A percentile compares a stretch with the other conserved stretches of the same genome.
phyloP scores from a whole-genome alignment of 2,113 vertebrate species.

The Dromiciops gliroides region DNA sequence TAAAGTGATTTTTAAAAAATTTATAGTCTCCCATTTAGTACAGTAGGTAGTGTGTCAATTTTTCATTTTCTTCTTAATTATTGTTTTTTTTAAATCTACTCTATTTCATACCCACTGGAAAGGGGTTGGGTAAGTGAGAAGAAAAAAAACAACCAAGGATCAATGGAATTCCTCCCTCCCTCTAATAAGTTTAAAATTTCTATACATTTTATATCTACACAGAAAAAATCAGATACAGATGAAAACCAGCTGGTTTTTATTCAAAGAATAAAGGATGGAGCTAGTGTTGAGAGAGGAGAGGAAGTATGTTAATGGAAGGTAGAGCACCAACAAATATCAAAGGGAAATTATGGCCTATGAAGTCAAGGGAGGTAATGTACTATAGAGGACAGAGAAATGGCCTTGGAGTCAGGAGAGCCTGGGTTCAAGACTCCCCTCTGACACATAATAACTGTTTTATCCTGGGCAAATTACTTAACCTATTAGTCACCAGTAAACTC shows the following conservation, averaged over 20 bases:
- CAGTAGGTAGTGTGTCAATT: neutral
- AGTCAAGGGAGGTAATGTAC: constrained; percentile 20
- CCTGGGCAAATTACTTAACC: neutral
- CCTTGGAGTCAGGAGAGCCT: neutral
- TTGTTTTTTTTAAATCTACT: neutral
- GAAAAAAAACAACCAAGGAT: neutral
- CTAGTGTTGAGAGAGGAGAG: neutral
- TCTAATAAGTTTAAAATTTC: constrained; percentile 23
- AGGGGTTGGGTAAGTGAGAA: neutral
- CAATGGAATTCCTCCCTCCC: neutral
- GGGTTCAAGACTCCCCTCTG: neutral
- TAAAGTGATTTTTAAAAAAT: neutral
- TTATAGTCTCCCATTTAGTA: neutral
- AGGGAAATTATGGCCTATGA: constrained; percentile 42
- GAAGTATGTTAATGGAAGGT: neutral
- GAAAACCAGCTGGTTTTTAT: constrained; percentile 25
- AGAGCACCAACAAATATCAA: constrained; percentile 37
- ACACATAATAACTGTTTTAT: neutral
- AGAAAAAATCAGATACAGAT: constrained; percentile 27
- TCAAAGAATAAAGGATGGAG: constrained; percentile 42
- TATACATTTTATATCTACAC: constrained; percentile 4
- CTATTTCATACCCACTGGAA: neutral
- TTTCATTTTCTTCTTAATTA: neutral
- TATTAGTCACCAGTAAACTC: neutral
- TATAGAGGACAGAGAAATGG: neutral